Evolutionary conservation across 2,797 vertebrate genomes (phyloP), one percentile per base, ranked within the genome.

Genomic region (Australoheros facetus): DNA sequence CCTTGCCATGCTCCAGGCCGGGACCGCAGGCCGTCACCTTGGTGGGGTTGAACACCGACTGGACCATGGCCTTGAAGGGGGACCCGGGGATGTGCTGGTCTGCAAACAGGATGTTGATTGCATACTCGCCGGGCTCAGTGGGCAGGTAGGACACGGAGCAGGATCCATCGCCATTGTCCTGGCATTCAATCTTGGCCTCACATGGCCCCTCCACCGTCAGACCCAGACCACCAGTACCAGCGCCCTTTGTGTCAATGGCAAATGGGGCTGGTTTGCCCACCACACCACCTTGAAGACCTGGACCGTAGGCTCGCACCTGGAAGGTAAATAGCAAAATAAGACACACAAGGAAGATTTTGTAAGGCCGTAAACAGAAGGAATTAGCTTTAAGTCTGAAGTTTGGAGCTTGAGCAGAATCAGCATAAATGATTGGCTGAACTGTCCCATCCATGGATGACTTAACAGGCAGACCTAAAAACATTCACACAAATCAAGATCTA

Each of bases 121-220:
- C 92, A 34, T 99, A 99, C 83, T 98, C 97, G 0, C 98, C 98
- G 0, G 97, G 94, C 59, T 97, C 97, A 0, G 97, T 97, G 72
- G 98, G 98, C 85, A 99, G 94, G 94, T 99, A 99, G 79, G 96
- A 97, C 42, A 99, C 98, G 0, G 98, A 97, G 74, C 98, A 99
- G 0, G 98, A 97, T 2, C 97, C 97, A 0, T 99, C 98, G 0
- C 98, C 97, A 0, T 99, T 99, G 92, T 99, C 98, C 84, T 97
- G 98, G 87, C 98, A 99, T 74, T 99, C 97, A 0, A 99, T 99
- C 88, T 98, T 98, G 77, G 98, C 98, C 85, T 99, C 98, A 0
- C 98, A 98, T 0, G 98, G 98, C 3, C 98, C 98, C 81, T 99
- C 98, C 86, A 99, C 97, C 0, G 98, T 99, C 89, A 99, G 92